Base-by-base conservation (phyloP, 2,113 vertebrate genomes). In the Hylia prasina region DNA sequence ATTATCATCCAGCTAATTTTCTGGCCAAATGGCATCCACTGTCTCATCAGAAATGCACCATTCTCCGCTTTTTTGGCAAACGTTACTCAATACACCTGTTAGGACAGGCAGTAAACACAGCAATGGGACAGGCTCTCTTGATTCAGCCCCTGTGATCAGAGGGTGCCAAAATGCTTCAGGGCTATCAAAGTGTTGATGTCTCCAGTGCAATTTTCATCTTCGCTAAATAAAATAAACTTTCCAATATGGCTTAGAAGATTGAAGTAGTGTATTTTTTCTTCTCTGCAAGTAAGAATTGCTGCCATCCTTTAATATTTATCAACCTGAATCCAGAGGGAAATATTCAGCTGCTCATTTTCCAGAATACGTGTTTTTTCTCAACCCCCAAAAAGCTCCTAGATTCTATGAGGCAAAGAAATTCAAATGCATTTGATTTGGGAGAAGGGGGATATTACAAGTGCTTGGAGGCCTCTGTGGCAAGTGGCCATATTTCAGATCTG, bases 271-370 rank as follows among this genome's bases (percentile, higher is more conserved):
- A 84, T 96, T 82, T 82, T 94, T 93, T 40, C 73, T 93, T 90
- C 89, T 91, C 82, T 93, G 87, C 33, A 18, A 95, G 96, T 95
- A 88, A 95, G 84, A 94, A 89, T 40, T 47, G 58, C 79, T 97
- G 90, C 86, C 82, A 80, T 94, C 94, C 90, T 96, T 96, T 96
- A 96, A 97, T 97, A 97, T 97, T 97, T 95, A 97, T 96, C 93
- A 97, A 65, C 58, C 68, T 0, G 0, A 94, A 96, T 95, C 97
- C 92, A 82, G 76, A 69, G 94, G 96, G 97, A 96, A 97, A 96
- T 94, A 93, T 88, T 96, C 87, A 81, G 64, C 56, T 35, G 89
- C 77, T 93, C 30, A 3, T 92, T 96, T 95, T 89, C 89, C 68
- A 90, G 82, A 90, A 71, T 75, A 82, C 3, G 1, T 73, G 40